Evolutionary conservation across 1,140 invertebrate genomes (phyloP), one percentile per base, ranked within the genome.

Genomic region (Anastrepha ludens): DNA sequence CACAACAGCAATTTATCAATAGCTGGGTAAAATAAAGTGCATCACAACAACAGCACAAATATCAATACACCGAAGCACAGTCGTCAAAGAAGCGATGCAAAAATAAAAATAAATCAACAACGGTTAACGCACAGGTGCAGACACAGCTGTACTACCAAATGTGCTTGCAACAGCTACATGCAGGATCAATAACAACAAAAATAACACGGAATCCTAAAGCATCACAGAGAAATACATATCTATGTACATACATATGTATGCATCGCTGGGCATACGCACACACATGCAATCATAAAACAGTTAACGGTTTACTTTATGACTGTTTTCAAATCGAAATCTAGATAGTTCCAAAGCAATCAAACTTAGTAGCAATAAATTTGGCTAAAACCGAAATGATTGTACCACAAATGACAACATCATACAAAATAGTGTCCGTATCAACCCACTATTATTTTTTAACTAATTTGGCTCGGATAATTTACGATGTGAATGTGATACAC

Each of bases 381-480:
- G 44, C 17, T 11, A 44, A n/a, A 50, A 13, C 50, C 41, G 47
- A 55, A 7, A 55, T 29, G 7, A n/a, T 39, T 9, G 17, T 20
- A 47, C 7, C 8, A 55, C 20, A 81, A 20, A 81, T 81, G 74
- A 81, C 74, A 81, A 81, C 50, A n/a, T 81, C 47, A 81, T 17
- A 81, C 74, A 47, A 81, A 20, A 58, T 50, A 58, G 47, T 55
- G n/a, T 47, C 6, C 39, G 15, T 55, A 81, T 20, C 55, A 58
- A 81, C 17, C 47, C 6, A 74, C n/a, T 17, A 47, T 6, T 11
- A 11, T 67, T 81, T 17, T 20, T 81, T 81, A 81, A 55, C 74
- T 55, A 50, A n/a, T 20, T 15, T n/a, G 11, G 55, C 2, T 20
- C 47, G 67, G 7, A 1, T 62, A 55, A 81, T 55, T 55, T 29